Percentiles rank a stretch among this genome's conserved stretches.
Evolutionary conservation across 53 echinoderm and acorn worm genomes (phyloP).

Genomic region (Apostichopus leukothele): DNA sequence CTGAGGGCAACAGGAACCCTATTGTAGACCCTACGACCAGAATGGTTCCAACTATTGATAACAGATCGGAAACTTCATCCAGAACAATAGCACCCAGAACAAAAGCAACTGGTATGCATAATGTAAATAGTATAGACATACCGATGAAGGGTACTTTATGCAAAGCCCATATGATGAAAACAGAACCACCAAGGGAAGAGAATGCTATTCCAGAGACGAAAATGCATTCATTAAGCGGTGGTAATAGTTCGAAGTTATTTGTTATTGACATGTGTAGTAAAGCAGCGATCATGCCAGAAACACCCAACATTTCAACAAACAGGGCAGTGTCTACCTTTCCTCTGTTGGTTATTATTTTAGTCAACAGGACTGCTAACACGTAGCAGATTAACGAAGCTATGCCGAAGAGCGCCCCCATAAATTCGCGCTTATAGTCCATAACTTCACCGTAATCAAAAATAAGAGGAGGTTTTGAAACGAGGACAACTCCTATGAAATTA

Average conservation of each 20-base stretch:
- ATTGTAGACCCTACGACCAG: not conserved
- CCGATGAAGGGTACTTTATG: not conserved
- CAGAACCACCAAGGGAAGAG: not conserved
- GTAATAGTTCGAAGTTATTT: not conserved
- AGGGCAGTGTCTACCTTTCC: not conserved
- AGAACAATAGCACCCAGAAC: not conserved
- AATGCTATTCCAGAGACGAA: not conserved
- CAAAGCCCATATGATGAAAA: not conserved
- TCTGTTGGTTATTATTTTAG: not conserved
- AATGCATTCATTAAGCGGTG: not conserved
- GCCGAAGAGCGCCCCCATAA: not conserved
- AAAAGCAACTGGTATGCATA: not conserved
- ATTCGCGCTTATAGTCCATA: not conserved
- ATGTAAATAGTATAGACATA: not conserved
- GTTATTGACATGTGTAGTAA: not conserved
- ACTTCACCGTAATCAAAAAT: not conserved
- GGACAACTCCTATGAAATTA: not conserved
- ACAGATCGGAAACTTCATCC: not conserved
- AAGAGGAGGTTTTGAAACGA: not conserved
- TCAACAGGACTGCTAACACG: not conserved
- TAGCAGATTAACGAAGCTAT: not conserved
- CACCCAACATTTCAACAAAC: not conserved
- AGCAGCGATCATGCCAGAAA: not conserved
- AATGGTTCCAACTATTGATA: not conserved
- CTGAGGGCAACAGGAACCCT: not conserved